Conservation (phyloP, 1,140 invertebrate species). For the Periplaneta americana region DNA sequence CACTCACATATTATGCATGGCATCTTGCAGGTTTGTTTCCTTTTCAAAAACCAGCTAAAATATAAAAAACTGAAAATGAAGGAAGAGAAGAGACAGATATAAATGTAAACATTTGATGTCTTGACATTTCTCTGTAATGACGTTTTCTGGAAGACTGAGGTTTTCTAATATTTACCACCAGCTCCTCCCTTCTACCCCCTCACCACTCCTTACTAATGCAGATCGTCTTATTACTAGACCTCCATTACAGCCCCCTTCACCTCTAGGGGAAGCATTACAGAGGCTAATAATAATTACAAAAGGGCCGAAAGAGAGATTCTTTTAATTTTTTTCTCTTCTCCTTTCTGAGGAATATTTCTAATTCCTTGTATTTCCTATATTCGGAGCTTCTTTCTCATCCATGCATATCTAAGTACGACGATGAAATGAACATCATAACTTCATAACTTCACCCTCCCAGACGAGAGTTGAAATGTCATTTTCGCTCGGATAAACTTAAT, state of each 20-base stretch:
- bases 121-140: background rate
- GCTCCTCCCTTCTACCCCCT: too few species aligned
- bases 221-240: background rate
- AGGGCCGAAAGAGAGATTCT: background rate
- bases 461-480: background rate
- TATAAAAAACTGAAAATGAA: too few species aligned
- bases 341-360: background rate
- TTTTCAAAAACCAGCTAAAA: too few species aligned
- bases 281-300: background rate
- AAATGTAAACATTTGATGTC: background rate
- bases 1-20: too few species aligned
- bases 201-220: background rate
- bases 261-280: background rate
- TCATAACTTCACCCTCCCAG: background rate
- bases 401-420: conserved; percentile 3
- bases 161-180: background rate
- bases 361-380: conserved; percentile 8
- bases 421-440: background rate
- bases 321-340: background rate
- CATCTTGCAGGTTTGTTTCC: too few species aligned
- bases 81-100: too few species aligned
- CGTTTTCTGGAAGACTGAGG: background rate
- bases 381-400: background rate
- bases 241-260: background rate
- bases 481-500: conserved; percentile 7